phyloP scores from a whole-genome alignment of 2,113 vertebrate species.

The pig (Sus scrofa) region T2T-Sscrofa CM000814.6:111388501-111389000 shows the following conservation, averaged over 20 bases:
- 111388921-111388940: slow-evolving; percentile 12
- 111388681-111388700: neutral
- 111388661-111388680: slow-evolving; percentile 15
- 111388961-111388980: neutral
- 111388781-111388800: neutral
- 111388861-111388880: neutral
- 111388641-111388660: neutral
- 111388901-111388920: slow-evolving; percentile 39
- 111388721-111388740: slow-evolving; percentile 8
- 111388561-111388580: neutral
- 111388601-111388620: slow-evolving; percentile 13
- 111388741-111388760: slow-evolving; percentile 1
- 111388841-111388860: neutral
- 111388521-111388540: neutral
- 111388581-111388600: neutral
- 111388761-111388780: neutral
- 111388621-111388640: slow-evolving; percentile 55
- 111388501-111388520: neutral
- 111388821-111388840: neutral
- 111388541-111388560: neutral
- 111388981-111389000: neutral
- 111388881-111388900: neutral
- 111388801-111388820: neutral
- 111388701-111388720: neutral
- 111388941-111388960: neutral